These are phyloP conservation scores for Dendronephthya gigantea DNA, from an alignment of 64 coral and sea anemone genomes.

Conservation along the genomic window DNA sequence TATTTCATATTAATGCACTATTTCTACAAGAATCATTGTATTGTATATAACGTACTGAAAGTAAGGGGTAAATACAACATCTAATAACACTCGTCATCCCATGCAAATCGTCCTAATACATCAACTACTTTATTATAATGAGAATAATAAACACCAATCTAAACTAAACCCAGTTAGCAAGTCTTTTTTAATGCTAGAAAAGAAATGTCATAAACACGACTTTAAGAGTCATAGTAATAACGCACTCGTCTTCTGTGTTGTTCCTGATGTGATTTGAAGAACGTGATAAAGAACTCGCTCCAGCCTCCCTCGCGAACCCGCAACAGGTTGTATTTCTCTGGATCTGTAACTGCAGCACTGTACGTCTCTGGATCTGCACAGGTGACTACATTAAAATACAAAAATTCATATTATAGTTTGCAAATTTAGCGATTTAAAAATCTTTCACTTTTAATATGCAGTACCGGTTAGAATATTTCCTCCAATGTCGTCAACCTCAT, in stretches of 20 bases:
- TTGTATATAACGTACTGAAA: no score
- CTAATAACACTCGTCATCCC: no score
- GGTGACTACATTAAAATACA: constrained; percentile 30
- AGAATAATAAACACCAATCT: no score
- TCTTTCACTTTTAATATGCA: not conserved
- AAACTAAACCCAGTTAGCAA: not conserved
- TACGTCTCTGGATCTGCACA: constrained; percentile 45
- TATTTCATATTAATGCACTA: no score
- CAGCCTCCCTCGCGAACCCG: constrained; percentile 65
- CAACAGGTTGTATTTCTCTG: constrained; percentile 58
- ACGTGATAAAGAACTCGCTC: constrained; percentile 60
- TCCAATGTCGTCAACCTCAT: constrained; percentile 26
- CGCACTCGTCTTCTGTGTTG: constrained; percentile 46
- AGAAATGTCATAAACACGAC: not conserved
- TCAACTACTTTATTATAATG: no score
- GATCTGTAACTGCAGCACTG: constrained; percentile 17
- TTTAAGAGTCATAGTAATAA: constrained; percentile 28
- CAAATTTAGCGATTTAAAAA: no score
- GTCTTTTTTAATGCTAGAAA: not conserved
- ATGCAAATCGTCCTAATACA: no score
- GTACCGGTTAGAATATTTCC: constrained; percentile 58
- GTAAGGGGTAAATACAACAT: no score
- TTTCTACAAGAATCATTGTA: no score
- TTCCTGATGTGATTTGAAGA: constrained; percentile 54
- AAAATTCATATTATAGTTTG: no score